Conservation (phyloP, 2,797 vertebrate genomes). For the Aeoliscus strigatus region DNA sequence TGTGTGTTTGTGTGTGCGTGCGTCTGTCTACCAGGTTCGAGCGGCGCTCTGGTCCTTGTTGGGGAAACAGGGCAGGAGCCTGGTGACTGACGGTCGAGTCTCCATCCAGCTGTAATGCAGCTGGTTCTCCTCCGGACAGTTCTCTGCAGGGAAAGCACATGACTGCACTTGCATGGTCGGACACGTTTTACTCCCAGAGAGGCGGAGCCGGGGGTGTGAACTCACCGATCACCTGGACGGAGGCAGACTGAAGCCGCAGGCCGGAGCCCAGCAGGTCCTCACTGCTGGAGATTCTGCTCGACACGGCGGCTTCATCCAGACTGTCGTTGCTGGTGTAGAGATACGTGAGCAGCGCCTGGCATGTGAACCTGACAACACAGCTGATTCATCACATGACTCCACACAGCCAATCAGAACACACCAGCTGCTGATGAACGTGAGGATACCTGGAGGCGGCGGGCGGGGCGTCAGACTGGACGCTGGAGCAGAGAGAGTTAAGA, state of each 20-base stretch:
- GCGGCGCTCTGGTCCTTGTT: conserved; percentile 78
- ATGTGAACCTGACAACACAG: conserved; percentile 65
- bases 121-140: conserved; percentile 75
- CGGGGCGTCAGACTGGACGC: no score
- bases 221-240: conserved; percentile 72
- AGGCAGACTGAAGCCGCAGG: conserved; percentile 50
- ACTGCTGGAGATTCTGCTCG: conserved; percentile 65
- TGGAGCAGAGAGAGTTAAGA: no score
- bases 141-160: conserved; percentile 57
- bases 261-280: conserved; percentile 50
- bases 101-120: conserved; percentile 80
- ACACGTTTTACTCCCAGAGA: neutral
- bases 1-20: no score
- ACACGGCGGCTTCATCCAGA: conserved; percentile 73
- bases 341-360: conserved; percentile 82
- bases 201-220: neutral
- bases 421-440: neutral
- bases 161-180: no score
- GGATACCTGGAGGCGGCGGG: no score
- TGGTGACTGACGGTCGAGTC: conserved; percentile 69
- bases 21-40: conserved; percentile 81
- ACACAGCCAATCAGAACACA: neutral
- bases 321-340: conserved; percentile 71
- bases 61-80: conserved; percentile 73
- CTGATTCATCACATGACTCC: no score